Evolutionary conservation across 2,797 vertebrate species (phyloP).

Genomic region (Tiaroga cobitis): DNA sequence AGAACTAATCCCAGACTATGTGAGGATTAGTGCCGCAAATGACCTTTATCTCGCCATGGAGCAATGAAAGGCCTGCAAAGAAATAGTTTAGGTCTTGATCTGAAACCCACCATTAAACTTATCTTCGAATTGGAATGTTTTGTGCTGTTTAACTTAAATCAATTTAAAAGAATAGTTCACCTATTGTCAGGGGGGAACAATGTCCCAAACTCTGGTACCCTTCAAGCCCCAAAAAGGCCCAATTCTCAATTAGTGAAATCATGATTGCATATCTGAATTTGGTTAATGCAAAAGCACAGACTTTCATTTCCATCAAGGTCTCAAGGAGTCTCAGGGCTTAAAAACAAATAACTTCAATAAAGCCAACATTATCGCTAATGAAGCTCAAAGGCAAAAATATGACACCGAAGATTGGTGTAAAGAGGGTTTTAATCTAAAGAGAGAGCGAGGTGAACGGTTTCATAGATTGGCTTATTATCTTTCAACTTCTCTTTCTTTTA

Average conservation of each 20-base stretch:
- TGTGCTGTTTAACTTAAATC: background rate
- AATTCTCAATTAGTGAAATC: background rate
- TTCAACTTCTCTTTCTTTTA: background rate
- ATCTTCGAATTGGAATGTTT: background rate
- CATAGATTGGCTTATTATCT: background rate
- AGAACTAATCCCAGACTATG: conserved; percentile 58
- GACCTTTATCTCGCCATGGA: conserved; percentile 46
- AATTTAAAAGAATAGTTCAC: background rate
- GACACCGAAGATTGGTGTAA: background rate
- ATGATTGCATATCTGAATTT: background rate
- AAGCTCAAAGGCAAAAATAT: background rate
- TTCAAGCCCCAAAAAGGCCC: background rate
- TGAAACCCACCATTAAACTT: conserved; percentile 16
- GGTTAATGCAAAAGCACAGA: background rate
- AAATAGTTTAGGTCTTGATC: conserved; percentile 42
- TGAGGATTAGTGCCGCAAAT: conserved; percentile 52
- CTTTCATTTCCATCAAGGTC: background rate
- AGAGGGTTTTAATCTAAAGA: background rate
- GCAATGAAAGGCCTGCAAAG: conserved; percentile 23
- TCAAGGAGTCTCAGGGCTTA: background rate
- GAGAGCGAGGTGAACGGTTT: background rate
- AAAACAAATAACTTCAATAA: background rate
- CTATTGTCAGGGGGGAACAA: background rate
- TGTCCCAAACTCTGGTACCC: background rate
- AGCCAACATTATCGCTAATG: background rate